Percentiles rank a stretch among this genome's conserved stretches.
Conservation (phyloP, 2,797 vertebrate species). For the Hippoglossus hippoglossus region DNA sequence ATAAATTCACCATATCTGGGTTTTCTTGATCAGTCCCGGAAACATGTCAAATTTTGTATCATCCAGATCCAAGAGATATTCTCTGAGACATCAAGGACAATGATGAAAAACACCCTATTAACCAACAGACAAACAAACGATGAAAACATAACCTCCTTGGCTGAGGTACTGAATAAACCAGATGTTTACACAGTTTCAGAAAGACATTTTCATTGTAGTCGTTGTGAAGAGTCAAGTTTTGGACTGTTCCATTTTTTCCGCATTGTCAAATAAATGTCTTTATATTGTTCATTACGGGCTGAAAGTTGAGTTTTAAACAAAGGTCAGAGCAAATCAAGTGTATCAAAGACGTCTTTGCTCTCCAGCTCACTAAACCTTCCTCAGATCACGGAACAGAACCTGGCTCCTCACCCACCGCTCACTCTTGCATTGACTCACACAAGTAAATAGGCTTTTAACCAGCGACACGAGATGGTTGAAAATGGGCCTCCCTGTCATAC, state of each 20-base stretch:
- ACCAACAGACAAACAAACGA: too few relatives aligned
- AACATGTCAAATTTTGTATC: too few relatives aligned
- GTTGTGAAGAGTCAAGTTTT: constrained; percentile 3
- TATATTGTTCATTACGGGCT: too few relatives aligned
- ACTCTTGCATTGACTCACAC: constrained; percentile 9
- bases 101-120: too few relatives aligned
- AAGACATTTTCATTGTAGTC: not conserved
- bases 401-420: constrained; percentile 1
- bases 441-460: constrained; percentile 44
- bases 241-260: not conserved
- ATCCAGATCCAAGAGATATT: too few relatives aligned
- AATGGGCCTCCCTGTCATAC: constrained; percentile 30
- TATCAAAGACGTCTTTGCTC: not conserved
- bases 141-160: too few relatives aligned
- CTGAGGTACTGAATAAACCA: too few relatives aligned
- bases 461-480: constrained; percentile 30
- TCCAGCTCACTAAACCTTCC: not conserved
- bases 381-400: constrained; percentile 19
- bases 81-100: too few relatives aligned
- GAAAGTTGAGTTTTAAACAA: not conserved
- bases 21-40: too few relatives aligned
- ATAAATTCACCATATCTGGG: too few relatives aligned
- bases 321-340: not conserved
- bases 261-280: constrained; percentile 6
- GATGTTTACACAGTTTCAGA: not conserved